A percentile compares a stretch with the other conserved stretches of the same genome.
These are phyloP conservation scores for Scaptomyza parva DNA, from an alignment of 2,888 invertebrate genomes.

Conservation along the genomic window DNA sequence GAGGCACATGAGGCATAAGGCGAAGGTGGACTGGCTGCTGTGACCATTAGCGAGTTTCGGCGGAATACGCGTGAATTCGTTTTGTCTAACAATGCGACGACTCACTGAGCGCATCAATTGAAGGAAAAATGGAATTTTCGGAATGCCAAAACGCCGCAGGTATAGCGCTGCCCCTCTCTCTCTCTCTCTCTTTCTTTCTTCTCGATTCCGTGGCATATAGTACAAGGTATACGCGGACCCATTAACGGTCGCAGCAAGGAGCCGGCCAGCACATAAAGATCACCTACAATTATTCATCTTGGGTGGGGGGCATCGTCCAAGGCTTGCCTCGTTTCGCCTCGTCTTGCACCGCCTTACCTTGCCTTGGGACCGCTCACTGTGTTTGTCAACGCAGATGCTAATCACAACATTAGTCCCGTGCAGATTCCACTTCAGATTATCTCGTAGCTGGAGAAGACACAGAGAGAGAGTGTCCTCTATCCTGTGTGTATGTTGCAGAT, in stretches of 20 bases:
- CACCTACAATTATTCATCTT: constrained; percentile 84
- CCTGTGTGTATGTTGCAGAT: constrained; percentile 23
- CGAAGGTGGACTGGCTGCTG: constrained; percentile 73
- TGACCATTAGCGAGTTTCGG: constrained; percentile 83
- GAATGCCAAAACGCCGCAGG: constrained; percentile 82
- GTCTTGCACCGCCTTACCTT: constrained; percentile 14
- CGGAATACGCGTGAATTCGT: constrained; percentile 83
- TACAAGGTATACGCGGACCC: constrained; percentile 62
- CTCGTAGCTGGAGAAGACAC: not conserved
- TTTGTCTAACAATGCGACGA: constrained; percentile 79
- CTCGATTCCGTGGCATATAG: not conserved
- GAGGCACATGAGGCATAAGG: not conserved
- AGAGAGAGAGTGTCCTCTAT: not conserved
- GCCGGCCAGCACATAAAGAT: constrained; percentile 82
- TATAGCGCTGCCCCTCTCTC: constrained; percentile 53
- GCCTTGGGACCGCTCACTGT: constrained; percentile 77
- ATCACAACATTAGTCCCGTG: constrained; percentile 82
- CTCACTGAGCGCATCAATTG: constrained; percentile 79
- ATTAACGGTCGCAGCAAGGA: constrained; percentile 84
- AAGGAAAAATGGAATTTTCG: constrained; percentile 76
- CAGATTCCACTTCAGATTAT: constrained; percentile 74
- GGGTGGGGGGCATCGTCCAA: constrained; percentile 75
- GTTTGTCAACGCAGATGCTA: constrained; percentile 85
- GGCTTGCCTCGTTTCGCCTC: constrained; percentile 16
- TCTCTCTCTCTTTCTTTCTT: not conserved